Evolutionary conservation across 23 tunicate genomes (phyloP).

Genomic region (Styela clava): DNA sequence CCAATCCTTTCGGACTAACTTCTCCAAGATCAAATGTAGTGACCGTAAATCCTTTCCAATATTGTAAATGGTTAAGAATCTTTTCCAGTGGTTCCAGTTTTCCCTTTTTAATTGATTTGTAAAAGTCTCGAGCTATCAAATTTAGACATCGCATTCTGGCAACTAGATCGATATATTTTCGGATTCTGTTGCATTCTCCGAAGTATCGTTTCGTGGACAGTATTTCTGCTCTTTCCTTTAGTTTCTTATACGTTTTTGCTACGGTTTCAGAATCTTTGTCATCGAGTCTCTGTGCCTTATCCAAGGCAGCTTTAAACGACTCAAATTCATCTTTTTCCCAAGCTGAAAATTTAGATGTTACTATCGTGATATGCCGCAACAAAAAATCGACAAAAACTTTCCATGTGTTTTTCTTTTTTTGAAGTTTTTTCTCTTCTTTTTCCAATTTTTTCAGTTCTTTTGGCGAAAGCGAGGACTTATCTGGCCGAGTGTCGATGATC

Average conservation of each 20-base stretch:
- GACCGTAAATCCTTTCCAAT: conserved; percentile 90
- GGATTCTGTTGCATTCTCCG: conserved; percentile 76
- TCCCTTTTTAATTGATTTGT: conserved; percentile 81
- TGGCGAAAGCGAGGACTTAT: conserved; percentile 52
- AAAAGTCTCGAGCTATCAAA: conserved; percentile 88
- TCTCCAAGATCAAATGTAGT: conserved; percentile 64
- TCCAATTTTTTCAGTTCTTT: conserved; percentile 76
- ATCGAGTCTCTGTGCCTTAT: conserved; percentile 85
- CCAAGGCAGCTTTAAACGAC: conserved; percentile 74
- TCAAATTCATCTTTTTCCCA: conserved; percentile 98
- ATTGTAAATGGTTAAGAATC: conserved; percentile 52
- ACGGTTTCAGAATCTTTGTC: conserved; percentile 63
- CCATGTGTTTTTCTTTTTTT: conserved; percentile 87
- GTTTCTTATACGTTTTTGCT: conserved; percentile 79
- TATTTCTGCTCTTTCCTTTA: conserved; percentile 77
- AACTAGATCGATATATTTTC: conserved; percentile 81
- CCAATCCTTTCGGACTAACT: conserved; percentile 76
- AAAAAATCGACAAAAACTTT: conserved; percentile 86
- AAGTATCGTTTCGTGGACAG: conserved; percentile 67
- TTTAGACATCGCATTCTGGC: conserved; percentile 77
- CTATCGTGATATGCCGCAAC: conserved; percentile 81
- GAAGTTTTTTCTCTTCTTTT: conserved; percentile 74
- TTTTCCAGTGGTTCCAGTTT: conserved; percentile 76
- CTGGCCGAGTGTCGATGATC: conserved; percentile 59
- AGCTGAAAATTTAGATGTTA: conserved; percentile 75